Evolutionary conservation across 1,140 invertebrate genomes (phyloP), one percentile per base, ranked within the genome.

Genomic region (Aphidius ervi): DNA sequence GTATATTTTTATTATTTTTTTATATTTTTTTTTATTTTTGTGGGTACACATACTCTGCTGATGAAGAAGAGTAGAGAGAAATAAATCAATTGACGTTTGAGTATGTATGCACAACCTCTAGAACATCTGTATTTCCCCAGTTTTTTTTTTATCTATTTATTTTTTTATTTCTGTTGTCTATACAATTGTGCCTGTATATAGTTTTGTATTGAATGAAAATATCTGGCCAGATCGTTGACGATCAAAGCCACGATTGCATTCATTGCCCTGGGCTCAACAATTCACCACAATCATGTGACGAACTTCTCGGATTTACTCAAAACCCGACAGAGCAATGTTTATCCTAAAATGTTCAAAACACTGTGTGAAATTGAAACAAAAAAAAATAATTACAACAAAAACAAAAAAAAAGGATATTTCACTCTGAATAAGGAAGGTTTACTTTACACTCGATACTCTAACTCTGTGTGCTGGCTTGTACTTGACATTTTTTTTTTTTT

Each of bases 391-490:
- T 10, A 7, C 31, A 23, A 52, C 9, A 5, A 40, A 5, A 4
- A 31, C 3, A 52, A 37, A 43, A 43, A n/a, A 39, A 37, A 8
- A 52, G 50, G 40, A 37, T 52, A 52, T 40, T 37, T 39, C 7
- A 52, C 50, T 64, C 59, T 54, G 65, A 66, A 66, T 66, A 68
- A 69, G 63, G 52, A 69, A 63, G 53, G 55, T 65, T 68, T 67
- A 58, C 56, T 63, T 58, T 63, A 62, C 63, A 62, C 64, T 67
- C 62, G 64, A 67, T 64, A 48, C 63, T 31, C 23, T 3, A 23
- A 23, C 23, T 23, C 23, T 31, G 23, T 31, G 23, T 31, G 23
- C 23, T 31, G 23, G 4, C 2, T 31, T 31, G 23, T 31, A 31
- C 23, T 31, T 31, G 23, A 31, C 23, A 31, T 3, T 31, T 31